Evolutionary conservation across 1,140 invertebrate species (phyloP).

Genomic region (Theocolax elegans): DNA sequence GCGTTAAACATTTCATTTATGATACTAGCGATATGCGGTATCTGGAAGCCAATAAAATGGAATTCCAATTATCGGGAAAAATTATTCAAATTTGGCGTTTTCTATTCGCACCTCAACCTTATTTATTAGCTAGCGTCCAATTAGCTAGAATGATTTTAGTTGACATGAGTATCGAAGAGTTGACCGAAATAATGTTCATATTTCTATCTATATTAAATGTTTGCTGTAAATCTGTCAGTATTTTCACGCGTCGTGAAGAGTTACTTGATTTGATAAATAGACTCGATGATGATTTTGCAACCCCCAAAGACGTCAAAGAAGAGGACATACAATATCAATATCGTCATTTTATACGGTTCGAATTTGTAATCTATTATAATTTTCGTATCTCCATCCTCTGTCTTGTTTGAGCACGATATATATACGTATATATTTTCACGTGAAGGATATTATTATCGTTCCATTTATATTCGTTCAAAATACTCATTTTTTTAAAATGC

Average conservation of each 20-base stretch:
- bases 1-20: neutral
- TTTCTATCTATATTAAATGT: constrained; percentile 6
- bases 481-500: too few relatives aligned
- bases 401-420: too few relatives aligned
- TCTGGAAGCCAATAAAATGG: neutral
- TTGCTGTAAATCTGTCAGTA: constrained; percentile 9
- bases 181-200: constrained; percentile 7
- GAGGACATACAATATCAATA: neutral
- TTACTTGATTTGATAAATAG: neutral
- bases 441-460: too few relatives aligned
- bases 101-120: neutral
- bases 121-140: constrained; percentile 12
- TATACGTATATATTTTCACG: too few relatives aligned
- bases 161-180: constrained; percentile 7
- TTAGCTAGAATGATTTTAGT: neutral
- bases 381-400: too few relatives aligned
- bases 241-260: neutral
- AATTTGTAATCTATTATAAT: too few relatives aligned
- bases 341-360: constrained; percentile 11
- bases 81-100: neutral
- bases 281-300: neutral
- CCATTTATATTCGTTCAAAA: too few relatives aligned
- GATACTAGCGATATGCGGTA: constrained; percentile 1
- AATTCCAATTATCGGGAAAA: neutral
- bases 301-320: neutral